phyloP scores from a whole-genome alignment of 1,140 invertebrate genomes.

The Drosophila serrata region DNA sequence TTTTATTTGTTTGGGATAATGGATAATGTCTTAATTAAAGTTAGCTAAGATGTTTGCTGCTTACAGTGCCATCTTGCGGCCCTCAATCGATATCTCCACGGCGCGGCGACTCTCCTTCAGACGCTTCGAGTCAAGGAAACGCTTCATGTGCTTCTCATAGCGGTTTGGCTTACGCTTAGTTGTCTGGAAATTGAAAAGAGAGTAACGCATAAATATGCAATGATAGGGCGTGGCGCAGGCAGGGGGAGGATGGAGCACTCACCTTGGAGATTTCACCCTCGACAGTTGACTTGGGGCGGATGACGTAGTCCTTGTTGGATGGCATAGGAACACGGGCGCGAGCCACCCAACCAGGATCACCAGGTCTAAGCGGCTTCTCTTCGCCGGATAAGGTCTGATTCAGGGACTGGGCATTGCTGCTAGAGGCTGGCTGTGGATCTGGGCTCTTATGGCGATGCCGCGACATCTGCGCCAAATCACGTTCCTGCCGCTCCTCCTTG shows the following conservation, averaged over 20 bases:
- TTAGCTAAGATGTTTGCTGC: slow-evolving; percentile 35
- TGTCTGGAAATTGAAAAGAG: slow-evolving; percentile 85
- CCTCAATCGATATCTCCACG: slow-evolving; percentile 97
- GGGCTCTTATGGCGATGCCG: slow-evolving; percentile 88
- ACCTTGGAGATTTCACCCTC: slow-evolving; percentile 94
- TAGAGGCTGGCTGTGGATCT: slow-evolving; percentile 71
- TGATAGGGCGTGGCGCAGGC: background rate
- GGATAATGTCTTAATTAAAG: slow-evolving; percentile 30
- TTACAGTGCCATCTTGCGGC: slow-evolving; percentile 96
- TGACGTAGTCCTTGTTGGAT: slow-evolving; percentile 98
- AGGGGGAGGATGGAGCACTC: slow-evolving; percentile 73
- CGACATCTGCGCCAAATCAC: slow-evolving; percentile 95
- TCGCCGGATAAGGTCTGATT: slow-evolving; percentile 85
- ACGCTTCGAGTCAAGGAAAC: slow-evolving; percentile 94
- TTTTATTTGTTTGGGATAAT: background rate
- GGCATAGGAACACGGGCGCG: slow-evolving; percentile 97
- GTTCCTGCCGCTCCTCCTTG: slow-evolving; percentile 94
- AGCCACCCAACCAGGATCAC: slow-evolving; percentile 97
- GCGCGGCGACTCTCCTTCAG: slow-evolving; percentile 92
- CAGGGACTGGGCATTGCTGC: slow-evolving; percentile 87
- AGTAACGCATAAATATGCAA: slow-evolving; percentile 3
- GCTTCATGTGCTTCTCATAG: slow-evolving; percentile 96
- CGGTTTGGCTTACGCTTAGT: slow-evolving; percentile 93
- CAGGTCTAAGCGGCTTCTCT: slow-evolving; percentile 90
- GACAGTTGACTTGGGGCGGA: slow-evolving; percentile 95